Evolutionary conservation across 2,113 vertebrate species (phyloP).

Genomic region (Albula glossodonta): DNA sequence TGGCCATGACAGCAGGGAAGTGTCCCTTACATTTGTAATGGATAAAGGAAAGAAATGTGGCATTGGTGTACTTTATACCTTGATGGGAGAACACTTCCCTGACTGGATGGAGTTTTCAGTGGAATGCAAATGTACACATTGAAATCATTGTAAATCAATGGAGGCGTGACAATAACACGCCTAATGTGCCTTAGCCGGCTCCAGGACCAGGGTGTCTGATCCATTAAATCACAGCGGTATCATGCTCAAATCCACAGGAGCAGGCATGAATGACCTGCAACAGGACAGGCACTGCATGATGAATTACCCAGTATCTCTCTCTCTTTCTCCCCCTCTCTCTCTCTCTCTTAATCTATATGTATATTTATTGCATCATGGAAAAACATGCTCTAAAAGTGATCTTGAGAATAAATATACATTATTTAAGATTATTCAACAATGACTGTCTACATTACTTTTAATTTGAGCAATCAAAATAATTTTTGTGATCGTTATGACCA

Average conservation of each 20-base stretch:
- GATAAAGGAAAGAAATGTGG: background rate
- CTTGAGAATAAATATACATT: background rate
- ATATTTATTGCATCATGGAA: background rate
- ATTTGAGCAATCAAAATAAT: background rate
- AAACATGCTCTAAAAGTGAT: background rate
- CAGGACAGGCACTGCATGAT: background rate
- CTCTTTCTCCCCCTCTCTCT: background rate
- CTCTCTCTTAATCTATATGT: too few relatives aligned
- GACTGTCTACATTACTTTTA: background rate
- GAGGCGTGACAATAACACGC: slow-evolving; percentile 5
- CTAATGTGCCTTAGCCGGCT: slow-evolving; percentile 8
- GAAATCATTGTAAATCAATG: slow-evolving; percentile 13
- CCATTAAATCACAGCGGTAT: slow-evolving; percentile 9
- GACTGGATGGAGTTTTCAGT: slow-evolving; percentile 16
- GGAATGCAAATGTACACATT: slow-evolving; percentile 7
- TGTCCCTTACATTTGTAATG: background rate
- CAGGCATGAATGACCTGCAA: background rate
- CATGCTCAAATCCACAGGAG: background rate
- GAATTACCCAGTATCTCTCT: background rate
- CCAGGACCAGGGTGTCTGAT: background rate
- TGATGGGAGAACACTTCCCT: background rate
- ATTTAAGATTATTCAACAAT: background rate
- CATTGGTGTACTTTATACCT: background rate
- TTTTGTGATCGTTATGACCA: background rate
- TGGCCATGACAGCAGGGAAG: background rate